Evolutionary conservation across 2,113 vertebrate species (phyloP).

Genomic region (Pogonocichla stellata): DNA sequence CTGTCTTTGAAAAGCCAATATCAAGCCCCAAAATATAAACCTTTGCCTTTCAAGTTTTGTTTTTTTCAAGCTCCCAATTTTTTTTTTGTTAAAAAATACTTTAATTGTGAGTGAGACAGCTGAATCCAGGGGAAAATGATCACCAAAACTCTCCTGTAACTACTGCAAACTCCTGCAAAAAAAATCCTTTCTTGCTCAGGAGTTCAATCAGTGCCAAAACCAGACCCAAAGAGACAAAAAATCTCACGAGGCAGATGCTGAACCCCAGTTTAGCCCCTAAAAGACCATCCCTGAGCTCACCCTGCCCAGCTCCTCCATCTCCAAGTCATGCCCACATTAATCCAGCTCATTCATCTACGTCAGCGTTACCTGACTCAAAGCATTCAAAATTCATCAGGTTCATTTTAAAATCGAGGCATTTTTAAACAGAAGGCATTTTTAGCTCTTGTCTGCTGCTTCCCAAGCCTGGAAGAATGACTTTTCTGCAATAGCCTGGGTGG

Average conservation of each 20-base stretch:
- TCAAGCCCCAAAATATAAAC: not conserved
- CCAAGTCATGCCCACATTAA: not conserved
- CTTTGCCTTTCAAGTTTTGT: not conserved
- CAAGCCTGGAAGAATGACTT: slow-evolving; percentile 22
- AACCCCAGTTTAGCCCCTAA: fast-evolving
- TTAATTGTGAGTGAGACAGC: not conserved
- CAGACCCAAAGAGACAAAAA: not conserved
- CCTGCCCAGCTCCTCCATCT: not conserved
- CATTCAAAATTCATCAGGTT: slow-evolving; percentile 54
- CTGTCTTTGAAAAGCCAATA: not conserved
- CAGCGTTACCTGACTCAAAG: slow-evolving; percentile 8
- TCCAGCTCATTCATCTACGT: slow-evolving; percentile 4
- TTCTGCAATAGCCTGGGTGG: slow-evolving; percentile 37
- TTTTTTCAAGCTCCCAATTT: fast-evolving
- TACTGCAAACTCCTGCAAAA: not conserved
- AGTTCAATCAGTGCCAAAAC: not conserved
- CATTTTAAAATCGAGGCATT: slow-evolving; percentile 23
- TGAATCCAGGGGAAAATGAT: not conserved
- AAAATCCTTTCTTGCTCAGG: not conserved
- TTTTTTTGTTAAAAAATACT: not conserved
- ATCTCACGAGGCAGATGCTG: not conserved
- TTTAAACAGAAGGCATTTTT: slow-evolving; percentile 38
- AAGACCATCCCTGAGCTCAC: not conserved
- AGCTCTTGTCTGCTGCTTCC: slow-evolving; percentile 20
- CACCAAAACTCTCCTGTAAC: not conserved